phyloP scores from a whole-genome alignment of 1,140 invertebrate species.

The Delia radicum region DNA sequence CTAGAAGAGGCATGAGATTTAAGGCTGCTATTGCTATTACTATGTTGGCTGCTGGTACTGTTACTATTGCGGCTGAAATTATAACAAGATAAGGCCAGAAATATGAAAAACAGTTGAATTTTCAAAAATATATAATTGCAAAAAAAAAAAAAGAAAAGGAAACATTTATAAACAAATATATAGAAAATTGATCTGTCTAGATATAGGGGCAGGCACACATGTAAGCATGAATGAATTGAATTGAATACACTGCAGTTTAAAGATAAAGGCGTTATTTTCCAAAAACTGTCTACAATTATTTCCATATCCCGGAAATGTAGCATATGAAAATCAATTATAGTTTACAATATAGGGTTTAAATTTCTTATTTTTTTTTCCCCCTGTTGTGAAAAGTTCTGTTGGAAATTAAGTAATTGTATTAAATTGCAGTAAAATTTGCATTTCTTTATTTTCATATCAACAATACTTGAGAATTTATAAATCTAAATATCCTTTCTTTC shows the following conservation, averaged over 20 bases:
- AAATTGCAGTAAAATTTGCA: slow-evolving; percentile 15
- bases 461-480: slow-evolving; percentile 5
- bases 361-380: too few relatives aligned
- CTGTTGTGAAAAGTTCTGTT: neutral
- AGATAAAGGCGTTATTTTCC: neutral
- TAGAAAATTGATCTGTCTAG: neutral
- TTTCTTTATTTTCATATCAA: slow-evolving; percentile 7
- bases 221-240: neutral
- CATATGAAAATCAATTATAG: slow-evolving; percentile 20
- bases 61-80: slow-evolving; percentile 34
- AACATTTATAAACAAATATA: neutral
- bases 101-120: neutral
- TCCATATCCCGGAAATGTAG: slow-evolving; percentile 9
- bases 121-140: neutral
- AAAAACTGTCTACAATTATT: neutral
- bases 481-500: neutral
- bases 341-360: neutral
- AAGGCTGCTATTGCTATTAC: slow-evolving; percentile 15
- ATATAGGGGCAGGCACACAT: neutral
- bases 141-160: neutral
- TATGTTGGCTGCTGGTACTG: slow-evolving; percentile 34
- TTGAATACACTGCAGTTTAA: neutral
- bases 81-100: neutral
- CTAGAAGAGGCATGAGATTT: slow-evolving; percentile 17
- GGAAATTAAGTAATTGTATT: slow-evolving; percentile 22